Base-by-base conservation (phyloP, 35 echinoderm and acorn worm genomes). In the Patiria miniata region DNA sequence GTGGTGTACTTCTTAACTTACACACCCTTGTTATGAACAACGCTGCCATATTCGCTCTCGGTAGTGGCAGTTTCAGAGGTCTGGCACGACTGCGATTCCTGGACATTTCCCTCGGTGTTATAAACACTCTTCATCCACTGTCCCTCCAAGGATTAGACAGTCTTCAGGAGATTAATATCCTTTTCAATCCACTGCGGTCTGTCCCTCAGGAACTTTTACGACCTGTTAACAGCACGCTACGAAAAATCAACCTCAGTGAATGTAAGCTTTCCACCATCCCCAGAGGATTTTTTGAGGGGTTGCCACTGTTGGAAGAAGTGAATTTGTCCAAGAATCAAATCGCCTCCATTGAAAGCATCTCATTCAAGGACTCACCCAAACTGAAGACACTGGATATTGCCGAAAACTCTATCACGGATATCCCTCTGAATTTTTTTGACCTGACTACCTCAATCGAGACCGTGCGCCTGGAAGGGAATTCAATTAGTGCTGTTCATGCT, bases 211-310 rank as follows among this genome's bases (percentile, higher is more conserved):
- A 81, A 29, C 79, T 81, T 16, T 50, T 81, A 28, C 79, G 28
- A 1, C 60, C 60, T 21, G 79, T 40, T 7, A 81, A 50, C 39
- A 81, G 50, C 2, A 50, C 79, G 2, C 30, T 81, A 29, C 79
- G 79, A 28, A 81, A 81, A 81, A 50, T 81, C 40, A 40, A 50
- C 17, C 37, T 81, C 2, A 81, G 50, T 50, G 39, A 51, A n/a
- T 68, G 60, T 29, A 51, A 29, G 44, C 40, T 81, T 44, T 40
- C 39, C 28, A 40, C 39, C 18, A 51, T 81, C 37, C 50, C 79
- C 42, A 2, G 22, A 40, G n/a, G 40, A 28, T 51, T 81, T 2
- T 81, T 81, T 8, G 22, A 29, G 4, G 44, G 50, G 22, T 39
- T 81, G 39, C 39, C 79, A 14, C 22, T 9, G 22, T 23, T 81